A percentile compares a stretch with the other conserved stretches of the same genome.
Conservation (phyloP, 2,888 invertebrate genomes). For the Drosophila putrida region DNA sequence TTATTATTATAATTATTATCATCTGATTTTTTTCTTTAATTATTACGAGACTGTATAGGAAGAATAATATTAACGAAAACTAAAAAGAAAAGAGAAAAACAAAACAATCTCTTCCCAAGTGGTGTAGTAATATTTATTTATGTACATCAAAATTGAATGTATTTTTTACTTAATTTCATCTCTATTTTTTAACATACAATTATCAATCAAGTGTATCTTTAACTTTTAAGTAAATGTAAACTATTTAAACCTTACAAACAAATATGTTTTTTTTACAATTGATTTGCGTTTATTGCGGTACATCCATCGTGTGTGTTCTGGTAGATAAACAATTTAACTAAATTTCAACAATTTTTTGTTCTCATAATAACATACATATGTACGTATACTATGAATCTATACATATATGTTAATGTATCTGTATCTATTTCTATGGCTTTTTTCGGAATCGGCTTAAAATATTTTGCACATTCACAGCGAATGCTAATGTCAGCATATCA, state of each 20-base stretch:
- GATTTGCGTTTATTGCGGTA: slow-evolving; percentile 43
- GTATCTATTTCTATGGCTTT: slow-evolving; percentile 17
- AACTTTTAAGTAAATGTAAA: slow-evolving; percentile 60
- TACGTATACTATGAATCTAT: background rate
- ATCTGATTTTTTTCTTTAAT: slow-evolving; percentile 27
- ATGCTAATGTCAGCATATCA: slow-evolving; percentile 88
- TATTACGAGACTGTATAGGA: slow-evolving; percentile 52
- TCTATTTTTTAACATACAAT: slow-evolving; percentile 46
- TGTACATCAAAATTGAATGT: slow-evolving; percentile 54
- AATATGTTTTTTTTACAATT: slow-evolving; percentile 46
- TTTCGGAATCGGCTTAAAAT: slow-evolving; percentile 30
- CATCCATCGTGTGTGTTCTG: slow-evolving; percentile 19
- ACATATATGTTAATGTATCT: background rate
- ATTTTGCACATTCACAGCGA: slow-evolving; percentile 87
- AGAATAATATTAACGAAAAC: slow-evolving; percentile 19
- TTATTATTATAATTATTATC: slow-evolving; percentile 19
- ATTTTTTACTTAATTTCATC: slow-evolving; percentile 57
- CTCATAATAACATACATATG: slow-evolving; percentile 20
- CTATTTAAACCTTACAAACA: slow-evolving; percentile 46
- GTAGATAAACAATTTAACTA: slow-evolving; percentile 50
- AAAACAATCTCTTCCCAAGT: slow-evolving; percentile 47
- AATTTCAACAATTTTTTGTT: slow-evolving; percentile 48
- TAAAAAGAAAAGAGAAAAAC: slow-evolving; percentile 13
- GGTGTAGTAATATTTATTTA: slow-evolving; percentile 59
- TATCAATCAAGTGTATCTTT: slow-evolving; percentile 52